Percentiles rank a stretch among this genome's conserved stretches.
phyloP scores from a whole-genome alignment of 2,113 vertebrate genomes.

The Struthidea cinerea region DNA sequence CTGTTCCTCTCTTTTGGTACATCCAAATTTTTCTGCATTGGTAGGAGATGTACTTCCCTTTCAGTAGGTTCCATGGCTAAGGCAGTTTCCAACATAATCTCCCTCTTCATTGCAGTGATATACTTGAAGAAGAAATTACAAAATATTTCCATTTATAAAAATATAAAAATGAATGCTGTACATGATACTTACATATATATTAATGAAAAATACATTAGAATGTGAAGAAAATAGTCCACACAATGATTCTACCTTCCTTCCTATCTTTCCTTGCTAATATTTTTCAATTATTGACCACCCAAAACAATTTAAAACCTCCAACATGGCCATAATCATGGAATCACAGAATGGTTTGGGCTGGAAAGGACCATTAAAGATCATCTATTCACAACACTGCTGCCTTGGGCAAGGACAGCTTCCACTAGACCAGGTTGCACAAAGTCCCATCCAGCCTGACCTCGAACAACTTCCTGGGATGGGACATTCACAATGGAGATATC shows the following conservation, averaged over 20 bases:
- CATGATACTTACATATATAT: too few relatives aligned
- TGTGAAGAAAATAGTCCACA: not conserved
- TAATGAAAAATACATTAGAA: not conserved
- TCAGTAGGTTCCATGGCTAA: not conserved
- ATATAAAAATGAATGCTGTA: not conserved
- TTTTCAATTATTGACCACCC: not conserved
- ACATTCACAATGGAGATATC: not conserved
- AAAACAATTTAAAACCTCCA: not conserved
- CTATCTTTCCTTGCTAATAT: not conserved
- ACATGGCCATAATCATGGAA: not conserved
- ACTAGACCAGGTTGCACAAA: not conserved
- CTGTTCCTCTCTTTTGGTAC: not conserved
- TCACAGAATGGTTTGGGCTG: not conserved
- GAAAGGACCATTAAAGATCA: not conserved
- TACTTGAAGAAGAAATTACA: not conserved
- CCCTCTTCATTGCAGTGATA: not conserved
- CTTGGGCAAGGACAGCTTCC: not conserved
- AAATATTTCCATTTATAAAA: not conserved
- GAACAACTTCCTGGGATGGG: not conserved
- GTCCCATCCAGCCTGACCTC: not conserved
- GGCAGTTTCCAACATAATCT: not conserved
- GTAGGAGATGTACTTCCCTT: not conserved
- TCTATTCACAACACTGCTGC: not conserved
- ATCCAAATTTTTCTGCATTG: not conserved
- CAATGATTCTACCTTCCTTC: not conserved